Percentiles rank a stretch among this genome's conserved stretches.
These are phyloP conservation scores for Drosophila niveifrons DNA, from an alignment of 2,888 invertebrate species.

Conservation along the genomic window DNA sequence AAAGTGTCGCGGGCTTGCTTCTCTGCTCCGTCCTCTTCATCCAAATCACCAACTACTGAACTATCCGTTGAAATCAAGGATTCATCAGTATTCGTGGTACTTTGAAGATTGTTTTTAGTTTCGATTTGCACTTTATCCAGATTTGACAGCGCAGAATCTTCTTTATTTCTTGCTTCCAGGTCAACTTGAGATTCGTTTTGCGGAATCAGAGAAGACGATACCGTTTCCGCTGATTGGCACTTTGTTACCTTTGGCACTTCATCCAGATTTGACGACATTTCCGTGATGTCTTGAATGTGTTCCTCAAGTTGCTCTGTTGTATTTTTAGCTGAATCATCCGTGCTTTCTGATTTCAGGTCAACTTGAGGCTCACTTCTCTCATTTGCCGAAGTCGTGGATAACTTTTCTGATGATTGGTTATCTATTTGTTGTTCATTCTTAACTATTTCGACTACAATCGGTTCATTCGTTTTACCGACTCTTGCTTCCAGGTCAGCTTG, in stretches of 20 bases:
- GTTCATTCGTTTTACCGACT: background rate
- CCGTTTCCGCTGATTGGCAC: background rate
- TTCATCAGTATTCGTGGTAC: background rate
- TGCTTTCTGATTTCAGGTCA: too few species aligned
- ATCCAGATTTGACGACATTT: too few species aligned
- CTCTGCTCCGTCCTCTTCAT: background rate
- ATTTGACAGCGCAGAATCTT: background rate
- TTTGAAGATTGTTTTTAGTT: background rate
- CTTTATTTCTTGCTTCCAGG: too few species aligned
- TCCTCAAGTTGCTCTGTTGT: too few species aligned
- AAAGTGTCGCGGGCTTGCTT: background rate
- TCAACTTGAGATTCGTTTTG: too few species aligned
- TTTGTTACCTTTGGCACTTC: too few species aligned
- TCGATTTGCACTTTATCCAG: background rate
- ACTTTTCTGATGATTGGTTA: background rate
- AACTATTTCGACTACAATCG: too few species aligned
- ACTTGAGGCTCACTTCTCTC: too few species aligned
- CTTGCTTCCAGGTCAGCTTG: background rate
- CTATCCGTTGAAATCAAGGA: background rate
- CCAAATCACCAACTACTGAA: constrained; percentile 1
- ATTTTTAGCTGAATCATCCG: too few species aligned
- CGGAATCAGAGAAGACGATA: background rate
- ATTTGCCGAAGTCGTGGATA: too few species aligned
- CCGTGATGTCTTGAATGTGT: too few species aligned
- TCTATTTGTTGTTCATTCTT: too few species aligned